phyloP scores from a whole-genome alignment of 2,113 vertebrate genomes.

The Microcebus tavaratra region DNA sequence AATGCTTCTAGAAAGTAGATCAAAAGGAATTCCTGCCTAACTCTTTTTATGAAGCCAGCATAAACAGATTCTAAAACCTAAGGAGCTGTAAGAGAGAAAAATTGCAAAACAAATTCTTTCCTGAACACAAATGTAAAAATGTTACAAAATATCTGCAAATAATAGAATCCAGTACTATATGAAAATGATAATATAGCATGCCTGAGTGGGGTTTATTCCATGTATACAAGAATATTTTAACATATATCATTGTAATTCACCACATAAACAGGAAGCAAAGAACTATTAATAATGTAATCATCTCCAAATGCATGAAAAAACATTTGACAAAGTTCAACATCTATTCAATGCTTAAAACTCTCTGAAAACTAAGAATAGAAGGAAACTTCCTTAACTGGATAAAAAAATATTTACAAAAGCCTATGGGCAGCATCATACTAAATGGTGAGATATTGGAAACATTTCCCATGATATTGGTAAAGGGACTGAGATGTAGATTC shows the following conservation, averaged over 20 bases:
- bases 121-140: neutral
- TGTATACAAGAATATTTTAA: neutral
- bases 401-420: neutral
- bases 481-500: neutral
- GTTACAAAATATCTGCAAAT: slow-evolving; percentile 2
- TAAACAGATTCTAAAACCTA: neutral
- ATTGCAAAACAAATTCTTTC: neutral
- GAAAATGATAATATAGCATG: neutral
- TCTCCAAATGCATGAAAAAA: neutral
- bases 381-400: neutral
- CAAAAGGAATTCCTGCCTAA: neutral
- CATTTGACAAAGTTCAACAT: neutral
- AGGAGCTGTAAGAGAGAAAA: neutral
- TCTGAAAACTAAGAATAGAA: neutral
- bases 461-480: neutral
- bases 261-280: neutral
- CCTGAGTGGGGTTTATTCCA: neutral
- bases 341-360: neutral
- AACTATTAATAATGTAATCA: neutral
- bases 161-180: neutral
- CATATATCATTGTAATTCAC: neutral
- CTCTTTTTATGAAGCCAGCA: neutral
- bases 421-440: neutral
- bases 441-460: neutral
- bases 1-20: neutral